Percentiles rank a stretch among this genome's conserved stretches.
Conservation (phyloP, 2,113 vertebrate genomes). For the Nyctibius bracteatus region DNA sequence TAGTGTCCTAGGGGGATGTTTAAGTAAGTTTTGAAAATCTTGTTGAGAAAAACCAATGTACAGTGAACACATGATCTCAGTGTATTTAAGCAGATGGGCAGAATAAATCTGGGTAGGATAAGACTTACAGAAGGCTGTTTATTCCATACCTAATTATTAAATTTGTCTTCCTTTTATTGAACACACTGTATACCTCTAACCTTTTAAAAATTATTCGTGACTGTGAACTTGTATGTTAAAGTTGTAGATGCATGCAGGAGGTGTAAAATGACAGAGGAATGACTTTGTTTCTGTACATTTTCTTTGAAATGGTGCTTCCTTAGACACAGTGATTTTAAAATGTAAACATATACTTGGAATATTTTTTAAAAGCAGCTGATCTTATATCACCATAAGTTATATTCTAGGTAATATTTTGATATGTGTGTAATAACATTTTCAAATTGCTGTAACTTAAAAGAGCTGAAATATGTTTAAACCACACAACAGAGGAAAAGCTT, state of each 20-base stretch:
- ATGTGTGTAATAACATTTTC: background rate
- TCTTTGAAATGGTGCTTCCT: background rate
- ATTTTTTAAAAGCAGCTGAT: background rate
- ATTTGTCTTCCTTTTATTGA: background rate
- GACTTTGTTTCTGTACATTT: fast-evolving
- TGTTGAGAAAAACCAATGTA: background rate
- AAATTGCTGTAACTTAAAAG: background rate
- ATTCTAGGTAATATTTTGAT: background rate
- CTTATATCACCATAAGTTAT: background rate
- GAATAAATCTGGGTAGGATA: background rate
- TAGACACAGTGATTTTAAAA: background rate
- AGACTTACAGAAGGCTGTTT: background rate
- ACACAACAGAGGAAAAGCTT: background rate
- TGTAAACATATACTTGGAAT: background rate
- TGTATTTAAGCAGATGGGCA: background rate
- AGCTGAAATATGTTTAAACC: background rate
- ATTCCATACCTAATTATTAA: background rate
- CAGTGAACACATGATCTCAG: background rate
- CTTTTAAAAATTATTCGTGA: background rate
- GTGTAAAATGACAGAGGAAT: background rate
- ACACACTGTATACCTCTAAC: background rate
- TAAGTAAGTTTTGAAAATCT: background rate
- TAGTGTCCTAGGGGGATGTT: background rate
- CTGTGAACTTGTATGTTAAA: background rate
- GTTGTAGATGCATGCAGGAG: background rate